phyloP scores from a whole-genome alignment of 2,113 vertebrate species.

The Lamprotornis superbus region DNA sequence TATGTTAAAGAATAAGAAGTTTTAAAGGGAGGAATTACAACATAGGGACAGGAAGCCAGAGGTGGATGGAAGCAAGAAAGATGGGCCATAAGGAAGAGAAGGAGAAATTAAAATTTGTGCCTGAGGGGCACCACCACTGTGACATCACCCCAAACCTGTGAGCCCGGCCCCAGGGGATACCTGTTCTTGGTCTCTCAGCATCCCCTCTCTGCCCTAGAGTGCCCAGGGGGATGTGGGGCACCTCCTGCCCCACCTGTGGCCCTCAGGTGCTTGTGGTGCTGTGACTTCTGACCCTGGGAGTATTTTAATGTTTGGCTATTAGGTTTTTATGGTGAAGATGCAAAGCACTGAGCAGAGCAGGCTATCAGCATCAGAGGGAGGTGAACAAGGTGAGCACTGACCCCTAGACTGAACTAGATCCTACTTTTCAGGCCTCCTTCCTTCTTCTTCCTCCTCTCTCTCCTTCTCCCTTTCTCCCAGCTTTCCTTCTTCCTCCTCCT shows the following conservation, averaged over 20 bases:
- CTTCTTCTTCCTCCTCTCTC: background rate
- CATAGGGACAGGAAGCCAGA: background rate
- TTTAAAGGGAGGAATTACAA: background rate
- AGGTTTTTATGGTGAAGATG: background rate
- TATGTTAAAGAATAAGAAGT: background rate
- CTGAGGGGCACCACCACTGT: background rate
- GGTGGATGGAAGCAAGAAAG: background rate
- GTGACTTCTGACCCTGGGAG: background rate
- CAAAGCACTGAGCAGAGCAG: background rate
- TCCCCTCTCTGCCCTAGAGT: background rate
- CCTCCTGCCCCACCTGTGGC: background rate
- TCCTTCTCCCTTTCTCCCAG: background rate
- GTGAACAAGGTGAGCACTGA: background rate
- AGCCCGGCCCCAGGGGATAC: background rate
- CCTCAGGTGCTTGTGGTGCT: background rate
- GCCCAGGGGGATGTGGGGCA: background rate
- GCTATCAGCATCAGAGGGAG: background rate
- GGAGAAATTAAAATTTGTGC: background rate
- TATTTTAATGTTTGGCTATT: background rate
- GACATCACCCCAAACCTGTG: background rate
- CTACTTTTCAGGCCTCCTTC: background rate
- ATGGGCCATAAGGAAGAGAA: background rate
- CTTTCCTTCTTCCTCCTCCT: background rate
- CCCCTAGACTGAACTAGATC: background rate
- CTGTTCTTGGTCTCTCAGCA: background rate